These are phyloP conservation scores for Eupleurogrammus muticus DNA, from an alignment of 2,797 vertebrate genomes.

Conservation along the genomic window DNA sequence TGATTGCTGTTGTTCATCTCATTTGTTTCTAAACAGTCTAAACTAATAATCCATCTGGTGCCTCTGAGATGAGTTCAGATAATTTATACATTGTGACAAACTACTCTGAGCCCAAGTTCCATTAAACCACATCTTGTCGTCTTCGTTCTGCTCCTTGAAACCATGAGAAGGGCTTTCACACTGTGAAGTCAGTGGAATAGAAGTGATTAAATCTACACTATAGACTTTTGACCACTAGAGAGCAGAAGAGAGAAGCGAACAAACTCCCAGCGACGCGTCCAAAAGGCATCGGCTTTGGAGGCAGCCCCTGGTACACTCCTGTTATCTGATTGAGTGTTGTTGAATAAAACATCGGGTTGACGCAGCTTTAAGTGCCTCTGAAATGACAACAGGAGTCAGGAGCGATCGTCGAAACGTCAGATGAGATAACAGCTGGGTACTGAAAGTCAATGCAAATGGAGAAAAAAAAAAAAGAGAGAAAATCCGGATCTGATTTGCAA, in stretches of 20 bases:
- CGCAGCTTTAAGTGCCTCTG: neutral
- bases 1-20: no score
- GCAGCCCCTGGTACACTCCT: neutral
- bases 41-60: no score
- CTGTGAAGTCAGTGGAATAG: neutral
- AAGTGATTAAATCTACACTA: neutral
- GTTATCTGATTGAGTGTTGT: no score
- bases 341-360: neutral
- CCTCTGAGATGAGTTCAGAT: no score
- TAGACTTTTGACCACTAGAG: neutral
- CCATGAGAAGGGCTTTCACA: no score
- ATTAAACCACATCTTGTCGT: no score
- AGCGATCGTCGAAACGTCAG: neutral
- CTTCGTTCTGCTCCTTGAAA: no score
- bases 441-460: neutral
- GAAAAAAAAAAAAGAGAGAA: neutral
- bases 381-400: neutral
- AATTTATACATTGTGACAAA: no score
- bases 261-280: neutral
- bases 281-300: no score
- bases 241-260: slow-evolving; percentile 11
- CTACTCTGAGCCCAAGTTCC: no score
- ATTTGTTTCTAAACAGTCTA: no score
- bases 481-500: neutral
- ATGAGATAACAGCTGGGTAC: neutral